Percentiles rank a stretch among this genome's conserved stretches.
Evolutionary conservation across 2,113 vertebrate species (phyloP).

Genomic region (Sakesphorus luctuosus): DNA sequence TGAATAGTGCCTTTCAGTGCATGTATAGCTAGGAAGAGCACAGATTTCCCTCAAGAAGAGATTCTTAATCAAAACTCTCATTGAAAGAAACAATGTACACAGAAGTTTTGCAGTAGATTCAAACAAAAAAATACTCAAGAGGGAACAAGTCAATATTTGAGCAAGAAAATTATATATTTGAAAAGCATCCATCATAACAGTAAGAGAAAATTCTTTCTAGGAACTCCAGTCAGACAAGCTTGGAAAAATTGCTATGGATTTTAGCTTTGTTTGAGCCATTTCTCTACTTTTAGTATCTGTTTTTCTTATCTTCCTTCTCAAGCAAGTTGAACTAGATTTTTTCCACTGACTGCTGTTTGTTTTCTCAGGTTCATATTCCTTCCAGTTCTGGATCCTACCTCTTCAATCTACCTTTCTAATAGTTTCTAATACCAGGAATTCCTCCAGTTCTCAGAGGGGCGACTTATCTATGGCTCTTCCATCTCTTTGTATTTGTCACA

Average conservation of each 20-base stretch:
- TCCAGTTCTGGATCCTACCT: not conserved
- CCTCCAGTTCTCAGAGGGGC: not conserved
- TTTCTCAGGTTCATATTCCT: not conserved
- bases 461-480: not conserved
- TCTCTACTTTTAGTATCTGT: not conserved
- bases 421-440: not conserved
- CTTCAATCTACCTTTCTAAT: not conserved
- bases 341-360: not conserved
- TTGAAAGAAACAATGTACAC: not conserved
- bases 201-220: not conserved
- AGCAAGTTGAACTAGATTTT: not conserved
- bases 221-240: not conserved
- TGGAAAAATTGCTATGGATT: not conserved
- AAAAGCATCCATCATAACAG: not conserved
- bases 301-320: not conserved
- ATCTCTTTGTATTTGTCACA: not conserved
- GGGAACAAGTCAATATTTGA: not conserved
- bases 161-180: not conserved
- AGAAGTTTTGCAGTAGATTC: not conserved
- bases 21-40: not conserved
- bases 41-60: not conserved
- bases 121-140: not conserved
- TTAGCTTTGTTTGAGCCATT: not conserved
- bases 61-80: not conserved
- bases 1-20: conserved; percentile 10